Base-by-base conservation (phyloP, 2,797 vertebrate genomes). In the Erpetoichthys calabaricus region DNA sequence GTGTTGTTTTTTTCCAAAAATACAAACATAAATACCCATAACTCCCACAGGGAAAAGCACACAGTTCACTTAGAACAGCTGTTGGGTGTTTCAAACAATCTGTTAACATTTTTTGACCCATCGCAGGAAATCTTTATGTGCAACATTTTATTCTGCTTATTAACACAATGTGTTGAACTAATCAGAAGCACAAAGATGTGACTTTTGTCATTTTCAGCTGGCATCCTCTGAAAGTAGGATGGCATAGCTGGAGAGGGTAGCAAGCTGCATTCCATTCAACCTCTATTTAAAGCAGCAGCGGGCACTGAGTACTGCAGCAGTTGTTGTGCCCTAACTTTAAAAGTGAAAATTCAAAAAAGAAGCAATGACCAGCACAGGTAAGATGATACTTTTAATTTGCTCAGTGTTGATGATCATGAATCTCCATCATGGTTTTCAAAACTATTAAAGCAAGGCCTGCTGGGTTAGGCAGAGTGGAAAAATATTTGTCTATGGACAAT, bases 261-360 rank as follows among this genome's bases (percentile, higher is more conserved):
- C 74, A 78, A 80, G 67, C 66, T 65, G 51, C 70, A 55, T 77
- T 79, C 73, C 78, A 75, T 71, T 67, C 53, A 61, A 61, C 71
- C 80, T 83, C 82, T 85, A 86, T 89, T 88, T 84, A 86, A 84
- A 82, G 74, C 77, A 62, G 68, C 73, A 49, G 44, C 25, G 8
- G 44, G 47, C 5, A 10, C 25, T 53, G 25, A 9, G 5, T 6
- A 25, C 25, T 25, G 25, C 45, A 8, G 4, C 46, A 63, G 42
- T 45, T 54, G 41, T 43, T 43, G 41, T 5, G 5, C 10, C 52
- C 5, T 46, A 42, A 5, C 47, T 44, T 9, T 56, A 47, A 45
- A 54, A 45, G 6, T 42, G 45, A 5, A 50, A 45, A 52, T 41
- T 51, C 3, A 42, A 3, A 51, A 51, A 54, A 42, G 43, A 42